phyloP scores from a whole-genome alignment of 2,113 vertebrate genomes.

The Thomomys bottae region DNA sequence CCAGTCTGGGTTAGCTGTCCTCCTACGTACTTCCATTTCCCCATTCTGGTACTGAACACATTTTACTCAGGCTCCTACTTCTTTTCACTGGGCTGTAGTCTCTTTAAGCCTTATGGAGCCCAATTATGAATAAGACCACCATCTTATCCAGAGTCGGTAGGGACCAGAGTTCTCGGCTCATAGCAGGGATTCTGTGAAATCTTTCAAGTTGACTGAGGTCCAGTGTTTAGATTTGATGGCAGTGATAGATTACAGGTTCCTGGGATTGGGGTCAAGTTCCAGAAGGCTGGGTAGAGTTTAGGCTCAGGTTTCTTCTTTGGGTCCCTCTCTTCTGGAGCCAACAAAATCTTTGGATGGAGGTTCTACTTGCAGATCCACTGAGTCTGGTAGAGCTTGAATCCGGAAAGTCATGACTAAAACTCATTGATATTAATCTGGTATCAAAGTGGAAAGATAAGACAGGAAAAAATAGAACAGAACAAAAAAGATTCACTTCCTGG shows the following conservation, averaged over 20 bases:
- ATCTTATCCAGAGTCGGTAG: too few relatives aligned
- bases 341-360: not conserved
- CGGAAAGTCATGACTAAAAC: not conserved
- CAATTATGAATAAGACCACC: too few relatives aligned
- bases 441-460: not conserved
- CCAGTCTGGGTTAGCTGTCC: not conserved
- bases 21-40: constrained; percentile 52
- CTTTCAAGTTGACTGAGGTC: not conserved
- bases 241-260: not conserved
- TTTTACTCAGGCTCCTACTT: not conserved
- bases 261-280: not conserved
- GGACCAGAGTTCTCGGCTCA: not conserved
- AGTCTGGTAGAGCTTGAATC: not conserved
- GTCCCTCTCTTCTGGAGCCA: not conserved
- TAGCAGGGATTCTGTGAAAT: not conserved
- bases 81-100: not conserved
- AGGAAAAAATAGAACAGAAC: not conserved
- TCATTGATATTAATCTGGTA: not conserved
- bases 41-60: not conserved
- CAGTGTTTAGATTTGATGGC: constrained; percentile 16
- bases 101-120: not conserved
- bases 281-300: not conserved
- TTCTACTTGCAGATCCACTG: not conserved
- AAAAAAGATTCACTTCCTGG: too few relatives aligned
- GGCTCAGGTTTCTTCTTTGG: not conserved